phyloP scores from a whole-genome alignment of 1,140 invertebrate species.

The Drosophila miranda region DNA sequence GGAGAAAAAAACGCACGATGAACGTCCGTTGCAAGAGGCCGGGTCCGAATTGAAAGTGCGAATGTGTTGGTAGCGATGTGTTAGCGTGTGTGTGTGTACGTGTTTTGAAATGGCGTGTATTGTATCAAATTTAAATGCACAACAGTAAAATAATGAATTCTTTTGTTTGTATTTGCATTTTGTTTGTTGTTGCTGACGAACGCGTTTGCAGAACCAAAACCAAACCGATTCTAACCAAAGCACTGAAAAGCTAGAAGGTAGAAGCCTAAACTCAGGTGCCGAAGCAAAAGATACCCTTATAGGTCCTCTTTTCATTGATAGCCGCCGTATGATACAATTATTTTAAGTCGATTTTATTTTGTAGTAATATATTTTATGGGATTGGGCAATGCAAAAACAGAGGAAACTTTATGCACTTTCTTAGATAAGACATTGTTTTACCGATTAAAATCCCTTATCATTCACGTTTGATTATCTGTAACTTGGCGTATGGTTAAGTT shows the following conservation, averaged over 20 bases:
- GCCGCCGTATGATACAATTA: no score
- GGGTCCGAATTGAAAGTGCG: constrained; percentile 39
- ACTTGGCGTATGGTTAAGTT: no score
- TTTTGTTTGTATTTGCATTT: constrained; percentile 70
- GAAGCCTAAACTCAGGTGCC: constrained; percentile 14
- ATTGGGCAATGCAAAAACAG: no score
- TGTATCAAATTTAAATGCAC: constrained; percentile 80
- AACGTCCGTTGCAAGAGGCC: constrained; percentile 68
- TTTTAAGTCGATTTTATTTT: no score
- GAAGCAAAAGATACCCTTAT: not conserved
- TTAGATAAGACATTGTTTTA: no score
- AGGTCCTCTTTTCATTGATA: not conserved
- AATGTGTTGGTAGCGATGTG: constrained; percentile 18
- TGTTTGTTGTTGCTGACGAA: constrained; percentile 39
- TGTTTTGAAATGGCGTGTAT: constrained; percentile 75
- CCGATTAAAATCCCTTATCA: no score
- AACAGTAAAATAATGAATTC: constrained; percentile 77
- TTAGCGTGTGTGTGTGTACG: constrained; percentile 30
- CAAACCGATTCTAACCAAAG: constrained; percentile 30
- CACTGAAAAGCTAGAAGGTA: constrained; percentile 13
- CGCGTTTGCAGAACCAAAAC: constrained; percentile 42
- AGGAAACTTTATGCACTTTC: no score
- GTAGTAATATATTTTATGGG: no score
- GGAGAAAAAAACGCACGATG: constrained; percentile 33
- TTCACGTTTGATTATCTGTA: no score